Evolutionary conservation across 1,140 invertebrate species (phyloP).

Genomic region (Acromyrmex charruanus): DNA sequence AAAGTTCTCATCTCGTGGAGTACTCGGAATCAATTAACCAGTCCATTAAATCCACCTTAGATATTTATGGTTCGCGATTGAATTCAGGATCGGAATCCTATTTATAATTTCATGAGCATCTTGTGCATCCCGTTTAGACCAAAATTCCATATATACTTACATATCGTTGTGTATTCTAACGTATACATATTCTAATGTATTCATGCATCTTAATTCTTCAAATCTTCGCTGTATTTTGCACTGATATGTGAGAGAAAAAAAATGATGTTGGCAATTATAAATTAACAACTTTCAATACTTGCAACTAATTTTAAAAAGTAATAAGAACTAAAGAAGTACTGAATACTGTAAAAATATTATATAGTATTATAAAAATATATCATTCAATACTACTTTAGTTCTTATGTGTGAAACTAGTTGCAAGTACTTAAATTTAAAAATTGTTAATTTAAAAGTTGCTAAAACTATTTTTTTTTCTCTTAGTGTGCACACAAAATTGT

Average conservation of each 20-base stretch:
- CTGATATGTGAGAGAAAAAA: no score
- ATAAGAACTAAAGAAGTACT: no score
- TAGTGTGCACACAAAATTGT: background rate
- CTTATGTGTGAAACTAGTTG: no score
- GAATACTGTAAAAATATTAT: no score
- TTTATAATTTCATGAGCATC: background rate
- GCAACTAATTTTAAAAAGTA: no score
- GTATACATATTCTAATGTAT: background rate
- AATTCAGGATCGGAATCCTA: conserved; percentile 2
- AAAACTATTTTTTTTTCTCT: no score
- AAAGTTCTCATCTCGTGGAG: background rate
- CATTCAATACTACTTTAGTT: no score
- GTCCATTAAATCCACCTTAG: conserved; percentile 30
- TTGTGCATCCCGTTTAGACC: background rate
- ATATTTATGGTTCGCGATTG: background rate
- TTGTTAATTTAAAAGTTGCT: no score
- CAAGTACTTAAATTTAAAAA: no score
- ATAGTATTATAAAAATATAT: no score
- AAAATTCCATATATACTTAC: background rate
- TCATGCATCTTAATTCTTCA: background rate
- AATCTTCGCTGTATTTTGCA: background rate
- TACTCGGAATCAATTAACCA: background rate
- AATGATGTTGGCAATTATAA: no score
- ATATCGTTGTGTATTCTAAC: background rate
- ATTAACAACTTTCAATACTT: no score